Conservation (phyloP, 35 echinoderm and acorn worm genomes). For the Anneissia japonica region DNA sequence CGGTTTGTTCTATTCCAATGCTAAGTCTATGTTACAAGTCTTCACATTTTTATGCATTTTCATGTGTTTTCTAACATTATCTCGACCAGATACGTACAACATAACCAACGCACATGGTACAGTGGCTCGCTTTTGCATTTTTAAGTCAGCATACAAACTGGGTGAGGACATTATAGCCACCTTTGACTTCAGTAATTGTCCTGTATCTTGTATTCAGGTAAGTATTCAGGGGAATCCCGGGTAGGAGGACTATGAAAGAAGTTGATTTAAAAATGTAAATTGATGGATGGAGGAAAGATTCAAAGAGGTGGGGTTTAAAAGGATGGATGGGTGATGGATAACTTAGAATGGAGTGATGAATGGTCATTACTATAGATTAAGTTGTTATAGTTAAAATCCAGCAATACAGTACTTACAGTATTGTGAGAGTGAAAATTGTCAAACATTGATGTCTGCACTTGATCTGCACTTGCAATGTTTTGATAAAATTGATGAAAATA, state of each 20-base stretch:
- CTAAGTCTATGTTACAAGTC: too few relatives aligned
- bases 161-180: slow-evolving; percentile 96
- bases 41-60: neutral
- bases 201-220: slow-evolving; percentile 90
- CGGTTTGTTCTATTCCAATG: neutral
- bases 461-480: neutral
- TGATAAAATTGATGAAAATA: neutral
- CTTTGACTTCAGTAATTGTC: slow-evolving; percentile 78
- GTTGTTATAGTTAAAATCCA: too few relatives aligned
- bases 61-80: neutral
- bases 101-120: slow-evolving; percentile 75
- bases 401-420: too few relatives aligned
- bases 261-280: too few relatives aligned
- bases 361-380: too few relatives aligned
- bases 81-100: slow-evolving; percentile 92
- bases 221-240: too few relatives aligned
- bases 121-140: slow-evolving; percentile 85
- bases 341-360: too few relatives aligned
- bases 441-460: neutral
- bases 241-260: too few relatives aligned
- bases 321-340: too few relatives aligned
- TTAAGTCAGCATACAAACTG: slow-evolving; percentile 94
- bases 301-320: too few relatives aligned
- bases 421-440: too few relatives aligned
- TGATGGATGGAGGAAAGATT: too few relatives aligned